Evolutionary conservation across 2,797 vertebrate genomes (phyloP).

Genomic region (Rousettus madagascariensis): DNA sequence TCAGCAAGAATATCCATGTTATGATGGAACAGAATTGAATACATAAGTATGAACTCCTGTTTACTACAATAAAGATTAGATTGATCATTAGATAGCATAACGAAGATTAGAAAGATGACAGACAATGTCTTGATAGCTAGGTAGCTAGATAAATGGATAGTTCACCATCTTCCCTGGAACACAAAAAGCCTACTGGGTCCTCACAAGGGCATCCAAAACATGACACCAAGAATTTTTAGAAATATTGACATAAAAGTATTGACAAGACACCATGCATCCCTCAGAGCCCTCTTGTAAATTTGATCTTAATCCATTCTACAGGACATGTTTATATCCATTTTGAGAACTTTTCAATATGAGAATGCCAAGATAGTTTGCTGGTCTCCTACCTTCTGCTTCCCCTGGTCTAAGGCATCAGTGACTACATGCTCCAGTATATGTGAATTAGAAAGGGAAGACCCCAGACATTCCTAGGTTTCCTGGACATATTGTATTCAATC

Average conservation of each 20-base stretch:
- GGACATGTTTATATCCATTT: background rate
- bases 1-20: background rate
- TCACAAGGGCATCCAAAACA: background rate
- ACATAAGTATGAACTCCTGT: background rate
- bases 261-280: background rate
- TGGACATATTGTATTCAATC: background rate
- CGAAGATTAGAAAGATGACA: background rate
- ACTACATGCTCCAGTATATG: background rate
- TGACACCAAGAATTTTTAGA: background rate
- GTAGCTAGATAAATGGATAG: background rate
- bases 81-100: background rate
- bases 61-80: background rate
- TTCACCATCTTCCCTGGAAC: background rate
- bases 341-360: background rate
- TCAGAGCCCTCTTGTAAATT: background rate
- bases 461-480: background rate
- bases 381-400: background rate
- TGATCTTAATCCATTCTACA: background rate
- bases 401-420: background rate
- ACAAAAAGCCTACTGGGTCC: background rate
- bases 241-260: background rate
- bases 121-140: background rate
- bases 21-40: background rate
- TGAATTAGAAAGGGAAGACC: background rate
- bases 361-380: background rate